Conservation (phyloP, 2,113 vertebrate genomes). For the Malurus elegans region DNA sequence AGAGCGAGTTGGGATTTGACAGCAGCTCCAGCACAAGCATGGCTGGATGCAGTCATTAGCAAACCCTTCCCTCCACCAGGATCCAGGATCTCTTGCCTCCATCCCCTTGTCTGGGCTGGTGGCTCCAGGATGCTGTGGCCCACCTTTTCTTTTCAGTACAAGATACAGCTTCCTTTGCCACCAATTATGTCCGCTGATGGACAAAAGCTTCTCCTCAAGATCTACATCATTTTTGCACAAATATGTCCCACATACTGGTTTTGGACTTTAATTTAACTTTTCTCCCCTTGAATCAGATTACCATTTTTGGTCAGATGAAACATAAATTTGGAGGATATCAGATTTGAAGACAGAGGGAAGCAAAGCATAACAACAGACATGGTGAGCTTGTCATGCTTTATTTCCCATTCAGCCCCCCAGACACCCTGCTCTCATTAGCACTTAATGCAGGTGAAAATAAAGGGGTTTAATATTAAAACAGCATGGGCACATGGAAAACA, state of each 20-base stretch:
- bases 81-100: background rate
- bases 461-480: slow-evolving; percentile 10
- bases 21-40: background rate
- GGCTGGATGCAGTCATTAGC: background rate
- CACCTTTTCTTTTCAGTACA: background rate
- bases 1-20: background rate
- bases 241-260: background rate
- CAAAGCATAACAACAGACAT: background rate
- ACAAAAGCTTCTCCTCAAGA: background rate
- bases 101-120: background rate
- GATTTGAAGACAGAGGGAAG: background rate
- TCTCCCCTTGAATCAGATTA: background rate
- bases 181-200: background rate
- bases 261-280: background rate
- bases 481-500: background rate
- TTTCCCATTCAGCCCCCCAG: background rate
- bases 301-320: background rate
- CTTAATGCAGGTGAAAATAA: slow-evolving; percentile 40
- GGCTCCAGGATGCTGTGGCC: background rate
- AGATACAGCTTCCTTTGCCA: background rate
- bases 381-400: background rate
- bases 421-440: slow-evolving; percentile 33
- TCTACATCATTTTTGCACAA: background rate
- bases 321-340: background rate
- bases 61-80: background rate